Percentiles rank a stretch among this genome's conserved stretches.
Conservation (phyloP, 64 coral and sea anemone species). For the Platygyra sinensis region DNA sequence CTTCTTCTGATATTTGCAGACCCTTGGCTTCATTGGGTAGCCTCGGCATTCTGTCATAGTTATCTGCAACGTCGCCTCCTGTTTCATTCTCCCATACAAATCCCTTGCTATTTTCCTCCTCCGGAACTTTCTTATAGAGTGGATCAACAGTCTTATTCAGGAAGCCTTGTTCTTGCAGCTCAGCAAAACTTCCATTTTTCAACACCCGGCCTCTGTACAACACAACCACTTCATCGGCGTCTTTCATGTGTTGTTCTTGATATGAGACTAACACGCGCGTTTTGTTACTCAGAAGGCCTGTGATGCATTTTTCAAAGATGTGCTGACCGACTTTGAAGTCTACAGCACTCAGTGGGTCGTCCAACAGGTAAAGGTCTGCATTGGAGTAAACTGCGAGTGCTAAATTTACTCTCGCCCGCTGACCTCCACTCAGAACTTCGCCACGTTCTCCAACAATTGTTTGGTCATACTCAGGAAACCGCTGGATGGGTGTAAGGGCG, state of each 20-base stretch:
- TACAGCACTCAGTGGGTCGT: background rate
- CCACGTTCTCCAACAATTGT: slow-evolving; percentile 40
- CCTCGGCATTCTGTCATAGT: background rate
- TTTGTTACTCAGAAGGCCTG: background rate
- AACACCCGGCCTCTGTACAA: background rate
- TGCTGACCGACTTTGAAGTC: slow-evolving; percentile 23
- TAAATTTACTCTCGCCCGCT: slow-evolving; percentile 1
- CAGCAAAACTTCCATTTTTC: background rate
- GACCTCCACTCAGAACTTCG: slow-evolving; percentile 23
- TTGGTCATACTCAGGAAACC: slow-evolving; percentile 4
- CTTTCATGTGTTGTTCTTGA: slow-evolving; percentile 15
- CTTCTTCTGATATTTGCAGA: slow-evolving; percentile 4
- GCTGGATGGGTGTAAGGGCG: background rate
- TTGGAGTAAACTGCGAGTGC: slow-evolving; percentile 6
- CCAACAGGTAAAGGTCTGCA: slow-evolving; percentile 7
- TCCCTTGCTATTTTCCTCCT: background rate
- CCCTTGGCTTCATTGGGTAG: background rate
- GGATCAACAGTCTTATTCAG: background rate
- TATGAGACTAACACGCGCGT: background rate
- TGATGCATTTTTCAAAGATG: slow-evolving; percentile 21
- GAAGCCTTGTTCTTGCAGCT: background rate
- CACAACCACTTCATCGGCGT: slow-evolving; percentile 22
- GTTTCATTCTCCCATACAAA: background rate
- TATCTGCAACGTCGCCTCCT: background rate
- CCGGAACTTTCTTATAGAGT: background rate